Evolutionary conservation across 2,888 invertebrate species (phyloP).

Genomic region (Scaptomyza tumidula): DNA sequence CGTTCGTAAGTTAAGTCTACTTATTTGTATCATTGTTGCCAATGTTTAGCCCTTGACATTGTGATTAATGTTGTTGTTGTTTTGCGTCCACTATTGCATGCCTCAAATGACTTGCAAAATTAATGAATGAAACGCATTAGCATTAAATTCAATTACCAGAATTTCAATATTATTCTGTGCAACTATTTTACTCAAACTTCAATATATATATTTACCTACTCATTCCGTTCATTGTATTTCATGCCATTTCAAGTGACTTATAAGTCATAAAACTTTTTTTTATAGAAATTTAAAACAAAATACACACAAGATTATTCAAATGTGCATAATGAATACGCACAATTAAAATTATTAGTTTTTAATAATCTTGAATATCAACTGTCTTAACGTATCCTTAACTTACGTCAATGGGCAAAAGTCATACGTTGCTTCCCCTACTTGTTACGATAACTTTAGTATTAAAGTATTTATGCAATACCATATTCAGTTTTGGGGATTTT

Average conservation of each 20-base stretch:
- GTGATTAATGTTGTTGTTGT: slow-evolving; percentile 30
- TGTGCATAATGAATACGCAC: too few relatives aligned
- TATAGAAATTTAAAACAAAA: too few relatives aligned
- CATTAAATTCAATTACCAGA: slow-evolving; percentile 52
- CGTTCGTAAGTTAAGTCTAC: too few relatives aligned
- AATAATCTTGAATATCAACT: neutral
- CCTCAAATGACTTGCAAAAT: slow-evolving; percentile 52
- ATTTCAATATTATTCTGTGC: slow-evolving; percentile 8
- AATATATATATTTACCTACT: neutral
- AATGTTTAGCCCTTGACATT: slow-evolving; percentile 32
- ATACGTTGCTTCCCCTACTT: slow-evolving; percentile 1
- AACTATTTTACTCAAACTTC: neutral
- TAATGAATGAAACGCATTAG: slow-evolving; percentile 41
- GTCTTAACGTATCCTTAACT: neutral
- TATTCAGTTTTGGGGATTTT: slow-evolving; percentile 12
- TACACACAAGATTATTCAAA: too few relatives aligned
- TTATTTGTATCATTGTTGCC: slow-evolving; percentile 1
- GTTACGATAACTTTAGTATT: slow-evolving; percentile 22
- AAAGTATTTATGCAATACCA: slow-evolving; percentile 8
- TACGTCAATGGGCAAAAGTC: neutral
- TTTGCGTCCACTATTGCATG: slow-evolving; percentile 51
- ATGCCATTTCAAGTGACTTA: too few relatives aligned
- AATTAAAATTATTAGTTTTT: too few relatives aligned
- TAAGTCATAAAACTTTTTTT: too few relatives aligned
- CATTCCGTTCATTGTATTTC: neutral